A percentile compares a stretch with the other conserved stretches of the same genome.
Conservation (phyloP, 2,113 vertebrate genomes). For the Athene cunicularia region DNA sequence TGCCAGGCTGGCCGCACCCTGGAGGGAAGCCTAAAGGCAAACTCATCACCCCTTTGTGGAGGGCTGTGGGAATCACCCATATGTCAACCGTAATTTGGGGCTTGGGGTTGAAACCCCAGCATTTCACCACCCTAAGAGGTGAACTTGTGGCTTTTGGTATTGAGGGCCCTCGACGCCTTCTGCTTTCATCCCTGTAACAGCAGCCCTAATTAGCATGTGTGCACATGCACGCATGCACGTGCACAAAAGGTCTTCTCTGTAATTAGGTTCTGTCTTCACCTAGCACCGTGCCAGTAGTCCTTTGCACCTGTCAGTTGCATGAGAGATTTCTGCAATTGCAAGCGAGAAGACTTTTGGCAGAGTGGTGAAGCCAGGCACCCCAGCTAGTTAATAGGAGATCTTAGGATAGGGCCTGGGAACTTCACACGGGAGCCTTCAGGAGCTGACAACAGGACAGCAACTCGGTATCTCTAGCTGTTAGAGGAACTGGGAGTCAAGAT, state of each 20-base stretch:
- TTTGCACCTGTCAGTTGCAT: neutral
- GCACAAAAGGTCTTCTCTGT: neutral
- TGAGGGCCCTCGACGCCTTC: neutral
- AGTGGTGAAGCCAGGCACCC: neutral
- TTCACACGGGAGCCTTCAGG: neutral
- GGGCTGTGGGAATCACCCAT: too few species aligned
- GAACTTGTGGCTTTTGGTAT: neutral
- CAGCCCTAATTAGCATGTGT: neutral
- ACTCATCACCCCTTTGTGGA: too few species aligned
- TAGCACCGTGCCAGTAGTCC: neutral
- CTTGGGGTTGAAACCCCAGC: too few species aligned
- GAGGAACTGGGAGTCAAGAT: neutral
- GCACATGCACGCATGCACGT: rapidly evolving
- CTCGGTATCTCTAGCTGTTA: neutral
- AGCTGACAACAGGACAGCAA: neutral
- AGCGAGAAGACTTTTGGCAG: neutral
- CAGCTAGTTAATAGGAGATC: neutral
- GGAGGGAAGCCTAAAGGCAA: too few species aligned
- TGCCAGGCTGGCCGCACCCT: too few species aligned
- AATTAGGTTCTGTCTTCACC: neutral
- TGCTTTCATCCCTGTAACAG: neutral
- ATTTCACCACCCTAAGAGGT: rapidly evolving
- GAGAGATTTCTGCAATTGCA: neutral
- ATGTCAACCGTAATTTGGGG: too few species aligned
- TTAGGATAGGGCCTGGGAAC: neutral